Evolutionary conservation across 2,888 invertebrate genomes (phyloP).

Genomic region (Mimumesa dahlbomi): DNA sequence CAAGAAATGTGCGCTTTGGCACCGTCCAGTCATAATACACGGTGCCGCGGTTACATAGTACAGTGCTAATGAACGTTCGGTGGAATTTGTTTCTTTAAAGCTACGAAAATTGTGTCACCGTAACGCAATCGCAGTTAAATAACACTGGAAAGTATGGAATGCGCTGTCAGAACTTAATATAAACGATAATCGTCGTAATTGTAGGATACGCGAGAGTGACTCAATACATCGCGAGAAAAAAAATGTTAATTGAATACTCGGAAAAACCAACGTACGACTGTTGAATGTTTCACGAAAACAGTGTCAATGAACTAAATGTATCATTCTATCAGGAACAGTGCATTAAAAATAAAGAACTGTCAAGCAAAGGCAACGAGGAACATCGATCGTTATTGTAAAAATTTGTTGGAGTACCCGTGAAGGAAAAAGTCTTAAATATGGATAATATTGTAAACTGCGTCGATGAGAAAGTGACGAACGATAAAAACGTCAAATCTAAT

Average conservation of each 20-base stretch:
- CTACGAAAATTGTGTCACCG: neutral
- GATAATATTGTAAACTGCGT: constrained; percentile 3
- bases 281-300: neutral
- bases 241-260: constrained; percentile 26
- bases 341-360: neutral
- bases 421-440: constrained; percentile 9
- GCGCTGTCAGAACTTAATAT: constrained; percentile 1
- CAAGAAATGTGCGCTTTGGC: constrained; percentile 11
- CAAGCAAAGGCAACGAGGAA: neutral
- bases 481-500: constrained; percentile 40
- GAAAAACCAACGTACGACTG: constrained; percentile 17
- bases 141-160: neutral
- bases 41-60: neutral
- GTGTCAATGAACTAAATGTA: neutral
- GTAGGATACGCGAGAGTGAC: constrained; percentile 34
- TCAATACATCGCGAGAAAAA: constrained; percentile 21
- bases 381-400: constrained; percentile 18
- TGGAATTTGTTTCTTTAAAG: neutral
- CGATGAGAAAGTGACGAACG: constrained; percentile 25
- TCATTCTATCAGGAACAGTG: neutral
- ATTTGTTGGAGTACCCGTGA: constrained; percentile 7
- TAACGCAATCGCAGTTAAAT: neutral
- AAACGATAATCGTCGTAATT: constrained; percentile 21
- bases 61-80: neutral
- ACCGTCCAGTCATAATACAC: neutral